A percentile compares a stretch with the other conserved stretches of the same genome.
phyloP scores from a whole-genome alignment of 2,113 vertebrate species.

The Myotis brandtii region DNA sequence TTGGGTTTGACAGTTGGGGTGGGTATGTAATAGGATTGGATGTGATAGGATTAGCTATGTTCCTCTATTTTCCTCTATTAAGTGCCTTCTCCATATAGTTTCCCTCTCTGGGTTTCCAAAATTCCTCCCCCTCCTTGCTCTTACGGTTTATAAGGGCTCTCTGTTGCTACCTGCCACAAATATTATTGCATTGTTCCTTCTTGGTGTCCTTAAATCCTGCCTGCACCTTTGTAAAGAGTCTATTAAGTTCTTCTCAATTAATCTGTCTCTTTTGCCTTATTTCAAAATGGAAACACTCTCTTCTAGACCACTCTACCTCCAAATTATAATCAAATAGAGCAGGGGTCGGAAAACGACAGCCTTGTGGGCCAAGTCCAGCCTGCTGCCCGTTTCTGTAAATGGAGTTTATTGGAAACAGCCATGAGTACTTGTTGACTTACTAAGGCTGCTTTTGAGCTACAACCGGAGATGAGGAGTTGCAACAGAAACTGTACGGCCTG shows the following conservation, averaged over 20 bases:
- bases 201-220: not conserved
- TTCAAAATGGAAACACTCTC: not conserved
- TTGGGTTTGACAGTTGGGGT: not conserved
- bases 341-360: not conserved
- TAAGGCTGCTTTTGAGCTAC: not conserved
- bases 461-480: not conserved
- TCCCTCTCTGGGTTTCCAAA: not conserved
- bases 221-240: not conserved
- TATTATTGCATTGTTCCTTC: not conserved
- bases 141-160: not conserved
- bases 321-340: not conserved
- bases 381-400: not conserved
- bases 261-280: not conserved
- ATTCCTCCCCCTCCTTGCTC: not conserved
- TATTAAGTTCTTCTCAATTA: slow-evolving; percentile 1
- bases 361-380: not conserved
- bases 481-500: not conserved
- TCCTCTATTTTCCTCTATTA: not conserved
- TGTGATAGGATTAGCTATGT: not conserved
- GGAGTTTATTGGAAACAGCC: slow-evolving; percentile 5
- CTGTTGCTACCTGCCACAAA: not conserved
- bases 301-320: not conserved
- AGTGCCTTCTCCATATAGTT: not conserved
- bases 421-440: slow-evolving; percentile 5
- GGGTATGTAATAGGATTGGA: not conserved